These are phyloP conservation scores for Chrysodeixis includens DNA, from an alignment of 2,888 invertebrate genomes.

Conservation along the genomic window DNA sequence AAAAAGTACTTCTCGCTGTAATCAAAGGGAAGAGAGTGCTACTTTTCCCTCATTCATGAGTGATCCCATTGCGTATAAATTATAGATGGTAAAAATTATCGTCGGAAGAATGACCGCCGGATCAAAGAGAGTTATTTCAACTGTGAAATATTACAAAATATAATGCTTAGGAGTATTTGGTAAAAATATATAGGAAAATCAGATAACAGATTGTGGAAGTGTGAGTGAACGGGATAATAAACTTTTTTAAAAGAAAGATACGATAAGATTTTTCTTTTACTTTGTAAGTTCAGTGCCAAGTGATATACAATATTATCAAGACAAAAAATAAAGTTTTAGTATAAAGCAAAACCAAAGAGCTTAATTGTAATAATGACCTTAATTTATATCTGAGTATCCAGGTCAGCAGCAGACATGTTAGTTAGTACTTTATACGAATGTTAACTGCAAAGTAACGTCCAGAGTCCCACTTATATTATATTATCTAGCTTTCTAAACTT, in stretches of 20 bases:
- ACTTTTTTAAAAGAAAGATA: not conserved
- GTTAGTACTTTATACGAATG: slow-evolving; percentile 39
- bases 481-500: slow-evolving; percentile 57
- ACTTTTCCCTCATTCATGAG: slow-evolving; percentile 19
- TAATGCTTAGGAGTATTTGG: slow-evolving; percentile 12
- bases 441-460: slow-evolving; percentile 33
- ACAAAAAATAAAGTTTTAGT: not conserved
- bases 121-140: slow-evolving; percentile 35
- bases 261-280: not conserved
- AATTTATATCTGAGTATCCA: slow-evolving; percentile 22
- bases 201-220: not conserved
- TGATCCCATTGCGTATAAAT: slow-evolving; percentile 21
- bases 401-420: slow-evolving; percentile 38
- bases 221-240: not conserved
- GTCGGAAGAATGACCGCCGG: slow-evolving; percentile 25
- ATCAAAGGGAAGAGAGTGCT: slow-evolving; percentile 30
- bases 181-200: slow-evolving; percentile 20
- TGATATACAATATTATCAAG: not conserved
- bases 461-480: slow-evolving; percentile 40
- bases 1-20: slow-evolving; percentile 16
- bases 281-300: not conserved
- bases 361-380: not conserved
- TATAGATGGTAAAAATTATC: slow-evolving; percentile 31
- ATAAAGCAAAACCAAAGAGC: not conserved
- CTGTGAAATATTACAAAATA: slow-evolving; percentile 28